Percentiles rank a stretch among this genome's conserved stretches.
These are phyloP conservation scores for Podarcis muralis DNA, from an alignment of 2,113 vertebrate species.

Conservation along the genomic window DNA sequence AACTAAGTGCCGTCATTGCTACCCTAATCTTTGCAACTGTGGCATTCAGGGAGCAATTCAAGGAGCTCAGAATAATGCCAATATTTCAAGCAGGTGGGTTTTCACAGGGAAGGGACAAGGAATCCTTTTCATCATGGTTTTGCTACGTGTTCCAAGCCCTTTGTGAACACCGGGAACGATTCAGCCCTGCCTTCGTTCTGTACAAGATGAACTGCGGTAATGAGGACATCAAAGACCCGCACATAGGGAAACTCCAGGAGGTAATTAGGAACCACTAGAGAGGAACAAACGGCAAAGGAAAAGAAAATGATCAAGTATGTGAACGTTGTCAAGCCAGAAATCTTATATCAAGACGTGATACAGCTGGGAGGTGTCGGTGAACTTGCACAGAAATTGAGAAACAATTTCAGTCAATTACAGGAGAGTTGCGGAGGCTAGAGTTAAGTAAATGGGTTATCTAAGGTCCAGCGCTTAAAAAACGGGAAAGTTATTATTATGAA, in stretches of 20 bases:
- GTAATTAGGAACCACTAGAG: conserved; percentile 51
- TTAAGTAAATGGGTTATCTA: not conserved
- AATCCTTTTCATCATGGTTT: conserved; percentile 41
- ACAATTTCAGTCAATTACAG: not conserved
- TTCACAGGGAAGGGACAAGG: conserved; percentile 38
- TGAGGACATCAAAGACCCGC: conserved; percentile 51
- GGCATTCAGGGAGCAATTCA: conserved; percentile 52
- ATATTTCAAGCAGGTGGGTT: conserved; percentile 55
- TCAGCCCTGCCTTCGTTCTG: conserved; percentile 49
- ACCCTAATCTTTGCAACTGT: conserved; percentile 21
- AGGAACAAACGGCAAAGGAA: conserved; percentile 27
- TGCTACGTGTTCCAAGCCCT: conserved; percentile 47
- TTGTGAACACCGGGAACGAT: conserved; percentile 53
- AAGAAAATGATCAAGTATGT: conserved; percentile 43
- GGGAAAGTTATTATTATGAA: not conserved
- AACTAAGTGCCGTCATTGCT: not conserved
- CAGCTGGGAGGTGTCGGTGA: conserved; percentile 40
- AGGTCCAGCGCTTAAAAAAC: conserved; percentile 20
- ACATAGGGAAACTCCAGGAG: conserved; percentile 50
- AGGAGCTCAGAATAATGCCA: conserved; percentile 65
- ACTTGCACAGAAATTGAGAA: conserved; percentile 34
- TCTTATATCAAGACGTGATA: conserved; percentile 21
- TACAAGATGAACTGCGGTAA: conserved; percentile 52
- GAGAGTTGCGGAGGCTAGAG: conserved; percentile 27
- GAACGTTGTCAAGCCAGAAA: conserved; percentile 49